These are phyloP conservation scores for Athetis lepigone DNA, from an alignment of 2,888 invertebrate genomes.

Conservation along the genomic window DNA sequence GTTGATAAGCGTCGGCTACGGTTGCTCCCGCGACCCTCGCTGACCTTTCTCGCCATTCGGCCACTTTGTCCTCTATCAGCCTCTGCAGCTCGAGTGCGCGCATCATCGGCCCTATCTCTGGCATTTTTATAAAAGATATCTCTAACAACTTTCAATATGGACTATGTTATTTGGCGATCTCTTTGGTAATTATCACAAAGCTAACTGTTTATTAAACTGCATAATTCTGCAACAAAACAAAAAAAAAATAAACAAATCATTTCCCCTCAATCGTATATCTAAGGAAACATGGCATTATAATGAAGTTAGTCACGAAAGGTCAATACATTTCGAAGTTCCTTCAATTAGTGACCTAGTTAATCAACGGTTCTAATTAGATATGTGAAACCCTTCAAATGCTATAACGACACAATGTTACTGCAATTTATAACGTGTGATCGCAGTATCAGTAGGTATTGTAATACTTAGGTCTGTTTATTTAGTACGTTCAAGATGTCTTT, in stretches of 20 bases:
- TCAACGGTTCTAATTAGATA: slow-evolving; percentile 34
- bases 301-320: slow-evolving; percentile 54
- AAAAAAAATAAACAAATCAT: slow-evolving; percentile 31
- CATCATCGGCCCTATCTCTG: slow-evolving; percentile 88
- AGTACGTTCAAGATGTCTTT: slow-evolving; percentile 20
- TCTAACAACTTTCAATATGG: slow-evolving; percentile 48
- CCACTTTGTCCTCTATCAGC: slow-evolving; percentile 88
- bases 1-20: slow-evolving; percentile 88
- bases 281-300: slow-evolving; percentile 47
- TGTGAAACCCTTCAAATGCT: slow-evolving; percentile 47
- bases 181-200: slow-evolving; percentile 59
- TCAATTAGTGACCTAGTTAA: slow-evolving; percentile 59
- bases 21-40: slow-evolving; percentile 85
- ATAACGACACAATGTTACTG: slow-evolving; percentile 24
- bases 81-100: slow-evolving; percentile 88
- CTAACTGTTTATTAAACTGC: slow-evolving; percentile 37
- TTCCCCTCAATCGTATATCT: slow-evolving; percentile 37
- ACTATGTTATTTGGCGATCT: slow-evolving; percentile 62
- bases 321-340: slow-evolving; percentile 47
- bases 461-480: slow-evolving; percentile 26
- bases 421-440: slow-evolving; percentile 7
- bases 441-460: slow-evolving; percentile 2
- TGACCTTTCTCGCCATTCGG: slow-evolving; percentile 89
- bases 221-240: slow-evolving; percentile 57
- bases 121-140: slow-evolving; percentile 77